Evolutionary conservation across 2,888 invertebrate genomes (phyloP), one percentile per base, ranked within the genome.

Genomic region (Amorpha juglandis): DNA sequence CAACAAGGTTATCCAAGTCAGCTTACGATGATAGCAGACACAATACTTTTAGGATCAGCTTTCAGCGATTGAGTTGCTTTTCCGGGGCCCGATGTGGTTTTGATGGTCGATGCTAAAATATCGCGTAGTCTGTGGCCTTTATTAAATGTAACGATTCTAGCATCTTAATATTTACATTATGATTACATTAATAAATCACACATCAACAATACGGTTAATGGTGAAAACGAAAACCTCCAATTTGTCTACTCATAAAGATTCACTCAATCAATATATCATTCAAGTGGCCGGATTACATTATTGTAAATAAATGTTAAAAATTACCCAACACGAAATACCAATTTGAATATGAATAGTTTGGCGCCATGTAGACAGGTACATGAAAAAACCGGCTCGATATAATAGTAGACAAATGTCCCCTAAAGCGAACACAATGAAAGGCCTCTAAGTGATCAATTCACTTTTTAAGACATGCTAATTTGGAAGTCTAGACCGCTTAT

Each of bases 261-360:
- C 78, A 82, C 85, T 86, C 79, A 77, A 87, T 86, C 79, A 77
- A 87, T 87, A 80, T 82, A 87, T 86, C 82, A 86, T 81, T 71
- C 74, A 70, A 79, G 70, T 79, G 81, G 86, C 87, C 82, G 79
- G 84, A 88, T 91, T 88, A 88, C 88, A 90, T 88, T 89, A 90
- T 89, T 88, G 87, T 88, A 87, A 86, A 89, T 89, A 89, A 88
- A 27, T 88, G 86, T 89, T 83, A 84, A 87, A 90, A 90, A 90
- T 91, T 90, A 90, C 89, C 87, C 86, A 89, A 91, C 89, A 87
- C 82, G 82, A 89, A 85, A 86, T 82, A 83, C 78, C 78, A 82
- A 92, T 93, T 93, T 92, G 87, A 92, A 93, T 93, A 91, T 89
- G 91, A 93, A 92, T 92, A 87, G 90, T 79, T 86, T 89, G 86